A percentile compares a stretch with the other conserved stretches of the same genome.
Evolutionary conservation across 2,797 vertebrate species (phyloP).

Genomic region (Anableps anableps): DNA sequence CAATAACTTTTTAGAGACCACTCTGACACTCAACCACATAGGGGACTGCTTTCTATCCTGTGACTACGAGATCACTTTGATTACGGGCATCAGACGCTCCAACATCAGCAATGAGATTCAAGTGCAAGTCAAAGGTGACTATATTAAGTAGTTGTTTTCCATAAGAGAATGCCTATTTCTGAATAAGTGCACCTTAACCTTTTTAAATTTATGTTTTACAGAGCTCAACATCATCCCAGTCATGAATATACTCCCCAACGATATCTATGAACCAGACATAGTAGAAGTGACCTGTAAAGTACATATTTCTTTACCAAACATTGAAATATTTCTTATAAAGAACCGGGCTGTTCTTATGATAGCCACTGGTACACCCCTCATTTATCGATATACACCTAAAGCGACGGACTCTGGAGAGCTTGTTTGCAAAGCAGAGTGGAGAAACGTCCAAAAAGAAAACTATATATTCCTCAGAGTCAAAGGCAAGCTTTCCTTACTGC

Average conservation of each 20-base stretch:
- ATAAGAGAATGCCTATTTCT: not conserved
- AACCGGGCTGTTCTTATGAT: conserved; percentile 49
- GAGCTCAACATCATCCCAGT: conserved; percentile 61
- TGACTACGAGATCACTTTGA: conserved; percentile 57
- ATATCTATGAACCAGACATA: conserved; percentile 70
- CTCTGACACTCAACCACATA: conserved; percentile 26
- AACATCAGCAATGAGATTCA: conserved; percentile 58
- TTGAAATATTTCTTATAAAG: conserved; percentile 69
- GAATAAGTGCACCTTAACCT: conserved; percentile 3
- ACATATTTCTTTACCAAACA: not conserved
- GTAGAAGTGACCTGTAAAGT: conserved; percentile 69
- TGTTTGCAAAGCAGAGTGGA: conserved; percentile 73
- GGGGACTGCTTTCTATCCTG: conserved; percentile 66
- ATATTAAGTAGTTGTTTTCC: not conserved
- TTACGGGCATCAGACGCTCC: conserved; percentile 48
- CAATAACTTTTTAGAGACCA: conserved; percentile 47
- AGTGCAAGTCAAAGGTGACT: conserved; percentile 70
- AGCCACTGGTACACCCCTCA: conserved; percentile 8
- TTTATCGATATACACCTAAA: conserved; percentile 10
- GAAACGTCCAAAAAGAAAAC: conserved; percentile 62
- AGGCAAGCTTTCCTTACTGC: conserved; percentile 41
- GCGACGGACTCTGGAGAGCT: conserved; percentile 68
- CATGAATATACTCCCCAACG: conserved; percentile 43
- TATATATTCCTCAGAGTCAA: conserved; percentile 54
- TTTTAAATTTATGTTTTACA: conserved; percentile 52